Base-by-base conservation (phyloP, 2,888 invertebrate species). In the Habrosyne pyritoides region DNA sequence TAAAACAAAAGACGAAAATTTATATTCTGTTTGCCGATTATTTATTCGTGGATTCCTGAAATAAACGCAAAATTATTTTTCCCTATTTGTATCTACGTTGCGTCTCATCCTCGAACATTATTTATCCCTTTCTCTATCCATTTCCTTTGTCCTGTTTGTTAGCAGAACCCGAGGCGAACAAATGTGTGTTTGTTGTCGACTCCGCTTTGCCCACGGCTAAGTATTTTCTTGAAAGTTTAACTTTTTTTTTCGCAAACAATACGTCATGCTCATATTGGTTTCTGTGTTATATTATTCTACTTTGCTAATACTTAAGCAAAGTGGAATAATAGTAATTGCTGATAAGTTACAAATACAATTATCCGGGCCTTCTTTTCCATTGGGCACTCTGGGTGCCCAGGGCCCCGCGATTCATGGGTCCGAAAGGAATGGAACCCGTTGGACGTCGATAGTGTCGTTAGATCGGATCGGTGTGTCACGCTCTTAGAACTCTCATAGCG, bases 101-200 rank as follows among this genome's bases (percentile, higher is more conserved):
- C 59, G 71, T 54, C 71, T 67, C 69, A 59, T 73, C 66, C 70
- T 67, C 69, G 60, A 66, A 75, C 73, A 80, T 85, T 83, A 86
- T 85, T 87, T 85, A 84, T 84, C 80, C 74, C 73, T 78, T 83
- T 81, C 73, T 73, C 73, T 80, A 83, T 80, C 71, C 77, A 79
- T 79, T 86, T 81, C 80, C 81, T 84, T 86, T 83, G 80, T 82
- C 74, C 79, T 80, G 79, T 83, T 84, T 83, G 79, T 83, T 75
- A 74, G 75, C 68, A 78, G 69, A 75, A 76, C 79, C 79, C 67
- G 75, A 72, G 79, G 77, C 76, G 74, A 69, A 82, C 74, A 83
- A 83, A 84, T 81, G 80, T 83, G 70, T 82, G 79, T 81, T 82
- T 81, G 79, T 77, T 77, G 75, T 72, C 71, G 72, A 73, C 73